phyloP scores from a whole-genome alignment of 53 echinoderm and acorn worm species.

The Actinopyga echinites region DNA sequence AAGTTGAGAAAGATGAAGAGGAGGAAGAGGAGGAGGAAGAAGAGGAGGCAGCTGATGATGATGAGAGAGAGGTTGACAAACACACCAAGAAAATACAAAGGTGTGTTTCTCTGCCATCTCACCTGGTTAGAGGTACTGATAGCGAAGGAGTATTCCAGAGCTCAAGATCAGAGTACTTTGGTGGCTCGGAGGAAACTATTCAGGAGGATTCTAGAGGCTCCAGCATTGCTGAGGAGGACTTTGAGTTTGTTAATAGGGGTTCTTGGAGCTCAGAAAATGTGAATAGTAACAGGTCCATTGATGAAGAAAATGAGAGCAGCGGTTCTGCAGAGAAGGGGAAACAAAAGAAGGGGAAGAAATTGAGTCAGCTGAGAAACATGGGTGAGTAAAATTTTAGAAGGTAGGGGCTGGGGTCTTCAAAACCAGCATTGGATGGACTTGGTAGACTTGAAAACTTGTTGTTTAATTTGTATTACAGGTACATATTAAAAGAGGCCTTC shows the following conservation, averaged over 20 bases:
- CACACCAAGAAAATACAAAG: background rate
- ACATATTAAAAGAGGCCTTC: no score
- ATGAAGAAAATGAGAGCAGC: background rate
- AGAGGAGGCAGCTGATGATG: background rate
- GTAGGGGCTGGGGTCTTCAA: no score
- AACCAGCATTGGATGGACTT: no score
- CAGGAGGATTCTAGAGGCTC: background rate
- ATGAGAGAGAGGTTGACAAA: background rate
- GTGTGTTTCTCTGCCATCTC: slow-evolving; percentile 1
- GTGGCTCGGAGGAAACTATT: background rate
- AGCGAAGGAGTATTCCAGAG: slow-evolving; percentile 10
- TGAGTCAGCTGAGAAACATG: background rate
- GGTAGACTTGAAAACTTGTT: no score
- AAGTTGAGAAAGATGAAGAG: background rate
- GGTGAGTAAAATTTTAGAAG: slow-evolving; percentile 11
- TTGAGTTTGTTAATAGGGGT: background rate
- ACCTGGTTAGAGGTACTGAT: background rate
- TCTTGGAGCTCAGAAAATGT: slow-evolving; percentile 20
- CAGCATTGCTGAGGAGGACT: background rate
- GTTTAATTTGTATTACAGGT: no score
- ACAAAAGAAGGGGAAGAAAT: background rate
- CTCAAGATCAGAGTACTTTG: background rate
- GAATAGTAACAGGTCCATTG: slow-evolving; percentile 18
- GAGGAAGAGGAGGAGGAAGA: background rate
- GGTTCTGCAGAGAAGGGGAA: background rate